Evolutionary conservation across 2,888 invertebrate genomes (phyloP), one percentile per base, ranked within the genome.

Genomic region (Spisula solida): DNA sequence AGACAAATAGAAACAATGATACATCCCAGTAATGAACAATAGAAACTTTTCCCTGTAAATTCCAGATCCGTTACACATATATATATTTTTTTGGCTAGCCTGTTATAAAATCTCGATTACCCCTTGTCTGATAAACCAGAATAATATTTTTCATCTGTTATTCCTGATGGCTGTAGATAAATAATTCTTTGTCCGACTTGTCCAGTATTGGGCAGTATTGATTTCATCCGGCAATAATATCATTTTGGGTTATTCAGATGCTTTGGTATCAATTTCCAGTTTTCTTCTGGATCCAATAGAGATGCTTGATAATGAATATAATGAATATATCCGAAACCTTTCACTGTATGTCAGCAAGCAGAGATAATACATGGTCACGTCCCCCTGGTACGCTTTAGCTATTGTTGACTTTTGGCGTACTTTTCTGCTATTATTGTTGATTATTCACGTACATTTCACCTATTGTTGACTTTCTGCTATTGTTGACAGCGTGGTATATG

Each of bases 261-360:
- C 79, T 79, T 55, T 75, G 79, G 41, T 85, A 85, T 85, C 85
- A 85, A 85, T 85, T 79, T 85, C 79, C 79, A 79, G 56, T 56
- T 41, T 85, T 34, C 79, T 48, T 79, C 34, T 66, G 86, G 86
- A 79, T 89, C 56, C 80, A 78, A 85, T 85, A 81, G 85, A 84
- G 85, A 84, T 16, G 29, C 56, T 70, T 80, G 70, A 70, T 89
- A 89, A 86, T 89, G 89, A 89, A 89, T 86, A 88, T 88, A 88
- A 86, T 88, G 88, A 88, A 88, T 86, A 86, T 89, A 89, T 89
- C 89, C 83, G 86, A 82, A 86, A 86, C 70, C 89, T 86, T 80
- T 89, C 89, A 56, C 81, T 80, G 79, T 82, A 34, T 86, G 86
- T 89, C 86, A 80, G 80, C 34, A 81, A 70, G 83, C 81, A 84